Percentiles rank a stretch among this genome's conserved stretches.
Evolutionary conservation across 1,140 invertebrate species (phyloP).

Genomic region (Listronotus bonariensis): DNA sequence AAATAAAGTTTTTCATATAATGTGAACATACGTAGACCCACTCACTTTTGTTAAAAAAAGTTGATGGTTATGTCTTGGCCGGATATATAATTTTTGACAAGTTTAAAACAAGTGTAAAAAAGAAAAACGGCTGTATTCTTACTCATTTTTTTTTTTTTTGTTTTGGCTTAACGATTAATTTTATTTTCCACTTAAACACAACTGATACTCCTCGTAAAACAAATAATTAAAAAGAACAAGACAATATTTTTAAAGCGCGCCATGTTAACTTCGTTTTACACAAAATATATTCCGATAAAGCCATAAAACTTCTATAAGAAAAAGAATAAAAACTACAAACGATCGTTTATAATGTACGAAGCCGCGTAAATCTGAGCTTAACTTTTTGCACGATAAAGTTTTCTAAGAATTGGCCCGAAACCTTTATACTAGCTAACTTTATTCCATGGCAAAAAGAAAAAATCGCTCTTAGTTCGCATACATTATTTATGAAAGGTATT

Average conservation of each 20-base stretch:
- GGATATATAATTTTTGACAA: too few species aligned
- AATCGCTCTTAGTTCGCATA: slow-evolving; percentile 16
- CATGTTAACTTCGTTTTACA: too few species aligned
- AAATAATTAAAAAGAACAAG: not conserved
- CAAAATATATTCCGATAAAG: slow-evolving; percentile 7
- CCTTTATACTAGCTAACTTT: slow-evolving; percentile 17
- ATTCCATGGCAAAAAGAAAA: slow-evolving; percentile 6
- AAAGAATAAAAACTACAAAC: slow-evolving; percentile 11
- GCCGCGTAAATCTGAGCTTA: slow-evolving; percentile 15
- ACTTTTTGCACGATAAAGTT: slow-evolving; percentile 12
- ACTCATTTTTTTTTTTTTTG: too few species aligned
- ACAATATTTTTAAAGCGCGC: too few species aligned
- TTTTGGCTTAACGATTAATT: too few species aligned
- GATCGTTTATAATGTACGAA: slow-evolving; percentile 14
- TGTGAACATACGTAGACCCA: too few species aligned
- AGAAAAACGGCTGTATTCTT: too few species aligned
- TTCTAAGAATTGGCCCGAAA: slow-evolving; percentile 11
- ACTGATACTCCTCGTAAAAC: not conserved
- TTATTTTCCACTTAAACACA: too few species aligned
- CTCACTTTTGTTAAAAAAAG: too few species aligned
- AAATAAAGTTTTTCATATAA: too few species aligned
- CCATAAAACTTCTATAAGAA: slow-evolving; percentile 12
- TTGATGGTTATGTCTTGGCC: too few species aligned
- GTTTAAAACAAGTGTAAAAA: too few species aligned
- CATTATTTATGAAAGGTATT: slow-evolving; percentile 15